Base-by-base conservation (phyloP, 1,140 invertebrate species). In the Lanistes nyassanus region DNA sequence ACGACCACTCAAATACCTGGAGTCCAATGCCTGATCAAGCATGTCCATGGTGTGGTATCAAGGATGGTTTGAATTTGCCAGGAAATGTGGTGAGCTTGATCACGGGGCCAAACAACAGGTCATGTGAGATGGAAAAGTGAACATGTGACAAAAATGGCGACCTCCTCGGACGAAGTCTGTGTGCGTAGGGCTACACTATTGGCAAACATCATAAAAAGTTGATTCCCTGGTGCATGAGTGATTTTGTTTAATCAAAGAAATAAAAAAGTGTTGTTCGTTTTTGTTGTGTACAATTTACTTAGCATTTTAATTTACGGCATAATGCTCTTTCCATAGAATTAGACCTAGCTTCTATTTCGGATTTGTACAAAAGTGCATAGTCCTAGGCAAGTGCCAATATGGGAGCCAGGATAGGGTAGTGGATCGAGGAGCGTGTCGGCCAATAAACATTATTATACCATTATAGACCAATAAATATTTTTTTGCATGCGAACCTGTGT, bases 51-150 rank as follows among this genome's bases (percentile, higher is more conserved):
- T 87, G 76, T 76, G 64, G 76, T 79, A 76, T 77, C 76, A 71
- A 77, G 69, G 78, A 75, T 66, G 65, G 83, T 89, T 89, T 89
- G 87, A 89, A 89, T 89, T 89, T 89, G 88, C 86, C 87, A 87
- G 88, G 85, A 88, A 87, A 85, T 83, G 85, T 82, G 79, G 83
- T 83, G 83, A 85, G 84, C 80, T 86, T 89, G 88, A 89, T 89
- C 88, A 89, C 88, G 88, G 88, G 88, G 88, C 87, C 88, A 89
- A 89, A 89, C 88, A 89, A 87, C 87, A 87, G 88, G 88, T 89
- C 88, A 89, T 89, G 88, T 89, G 88, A 89, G 87, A 86, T 81
- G 85, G 73, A 79, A 81, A 88, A 83, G 80, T 86, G 84, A 83
- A 83, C 85, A 87, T 87, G 85, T 86, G 86, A 88, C 86, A 86